Evolutionary conservation across 2,113 vertebrate genomes (phyloP), one percentile per base, ranked within the genome.

Genomic region (Ellobius talpinus): DNA sequence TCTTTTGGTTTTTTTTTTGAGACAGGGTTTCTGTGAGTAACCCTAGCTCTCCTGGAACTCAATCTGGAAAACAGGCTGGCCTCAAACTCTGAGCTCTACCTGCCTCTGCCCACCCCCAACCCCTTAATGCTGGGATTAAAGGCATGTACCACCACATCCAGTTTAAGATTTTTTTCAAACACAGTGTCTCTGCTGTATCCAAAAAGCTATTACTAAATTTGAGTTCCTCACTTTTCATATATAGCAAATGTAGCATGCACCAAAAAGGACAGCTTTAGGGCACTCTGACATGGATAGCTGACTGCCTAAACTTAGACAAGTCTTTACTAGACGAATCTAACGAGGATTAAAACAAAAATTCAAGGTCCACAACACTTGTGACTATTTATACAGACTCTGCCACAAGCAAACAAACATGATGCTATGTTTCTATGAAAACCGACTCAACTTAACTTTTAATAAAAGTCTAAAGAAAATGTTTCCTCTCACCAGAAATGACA

Each of bases 371-470:
- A 33, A 94, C 21, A 12, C 3, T 31, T 97, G 52, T 29, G 50
- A 95, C 52, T 87, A 96, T 84, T 92, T 86, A 73, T 82, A 94
- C 74, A 94, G n/a, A 74, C 31, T 87, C 24, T 93, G 63, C 31
- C 82, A 84, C 26, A 97, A 77, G 70, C 68, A 96, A 6, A 42
- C n/a, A 81, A 12, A n/a, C 52, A 82, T 89, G 89, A 91, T 76
- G 78, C 4, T 68, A 78, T 86, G 19, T 82, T 88, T 87, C 52
- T 50, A 88, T 29, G 65, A 70, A 97, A 96, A 95, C 55, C 93
- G 91, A 93, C 61, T 47, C 87, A 76, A 68, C 26, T 90, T 45
- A 97, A 93, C 31, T 73, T 72, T 68, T 87, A 87, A 87, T 87
- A 87, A 79, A 76, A 66, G 36, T 72, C 10, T 26, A 89, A n/a